Evolutionary conservation across 2,113 vertebrate genomes (phyloP), one percentile per base, ranked within the genome.

Genomic region (Lycocorax pyrrhopterus): DNA sequence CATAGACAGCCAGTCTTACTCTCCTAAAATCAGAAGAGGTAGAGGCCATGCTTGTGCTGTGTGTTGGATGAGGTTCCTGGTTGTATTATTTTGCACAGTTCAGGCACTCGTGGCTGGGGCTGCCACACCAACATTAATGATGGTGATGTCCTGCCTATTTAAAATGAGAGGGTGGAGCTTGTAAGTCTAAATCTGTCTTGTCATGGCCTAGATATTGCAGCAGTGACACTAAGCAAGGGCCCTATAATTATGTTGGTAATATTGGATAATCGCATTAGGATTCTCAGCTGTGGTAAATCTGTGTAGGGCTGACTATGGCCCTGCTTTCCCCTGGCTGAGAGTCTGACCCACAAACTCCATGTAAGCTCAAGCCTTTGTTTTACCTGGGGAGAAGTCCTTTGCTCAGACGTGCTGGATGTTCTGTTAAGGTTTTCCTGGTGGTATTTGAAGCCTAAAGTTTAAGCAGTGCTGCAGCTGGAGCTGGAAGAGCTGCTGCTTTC

Each of bases 181-280:
- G 47, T 37, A 37, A 67, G 72, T 81, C 91, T 90, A 95, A 96
- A 94, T 96, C 93, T 81, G 76, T 74, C 89, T 84, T 84, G 68
- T 87, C 83, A 26, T 90, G 94, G 93, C 96, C 94, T 96, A 94
- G 94, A 89, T 96, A 89, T 78, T 86, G 89, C 89, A 87, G 86
- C 82, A 78, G 9, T 81, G 79, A 71, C 68, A 83, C 76, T 49
- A 37, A 83, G 90, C 10, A 4, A 87, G 33, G 60, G 84, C 69
- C 64, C 89, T 94, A 0, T 89, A 66, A 94, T 92, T 82, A 12
- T 77, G 75, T 30, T 77, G 86, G 87, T 94, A 64, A 73, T 76
- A 21, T 80, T 88, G 92, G 92, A 69, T 96, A 95, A 96, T 92
- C 86, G 83, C 88, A 74, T 95, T 92, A 96, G 79, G 79, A 12